Evolutionary conservation across 2,113 vertebrate species (phyloP), one percentile per base, ranked within the genome.

Genomic region (Choloepus hoffmanni): DNA sequence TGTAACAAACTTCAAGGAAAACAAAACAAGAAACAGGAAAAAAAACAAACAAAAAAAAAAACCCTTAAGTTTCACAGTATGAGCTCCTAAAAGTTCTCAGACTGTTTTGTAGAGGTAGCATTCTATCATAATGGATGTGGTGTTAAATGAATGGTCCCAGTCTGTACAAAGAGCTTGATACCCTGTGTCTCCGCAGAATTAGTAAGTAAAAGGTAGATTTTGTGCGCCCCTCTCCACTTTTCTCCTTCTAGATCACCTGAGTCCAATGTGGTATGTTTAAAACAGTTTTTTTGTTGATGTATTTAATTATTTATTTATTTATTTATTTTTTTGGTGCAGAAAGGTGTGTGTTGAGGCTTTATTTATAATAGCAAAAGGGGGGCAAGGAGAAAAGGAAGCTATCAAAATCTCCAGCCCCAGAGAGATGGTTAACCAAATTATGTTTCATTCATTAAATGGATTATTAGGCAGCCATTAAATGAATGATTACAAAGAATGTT

Each of bases 401-500:
- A 70, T 91, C 67, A 73, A 72, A 77, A 48, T 85, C 77, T 95
- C 45, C 77, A 88, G n/a, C 77, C 86, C 50, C 68, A 12, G 40
- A 86, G 76, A 63, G 70, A 72, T 45, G 60, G 88, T 78, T 89
- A 84, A 85, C 48, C 55, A 95, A 92, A 97, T 95, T 84, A 93
- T 76, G 68, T 84, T 94, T 79, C 73, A 70, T 88, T 97, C 90
- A 89, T 83, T 97, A 94, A 89, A 65, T 58, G 77, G 60, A 88
- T 96, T 97, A 96, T 95, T 93, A 94, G 90, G 81, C 96, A 95
- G 28, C 40, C 68, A 84, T 92, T 95, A 70, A 91, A 79, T 3
- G 23, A 74, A 90, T 95, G 89, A 96, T 94, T 94, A 94, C 93
- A 79, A 91, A 84, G 83, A 91, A 78, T 77, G 92, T 94, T 96